phyloP scores from a whole-genome alignment of 2,113 vertebrate species.

The Carettochelys insculpta region DNA sequence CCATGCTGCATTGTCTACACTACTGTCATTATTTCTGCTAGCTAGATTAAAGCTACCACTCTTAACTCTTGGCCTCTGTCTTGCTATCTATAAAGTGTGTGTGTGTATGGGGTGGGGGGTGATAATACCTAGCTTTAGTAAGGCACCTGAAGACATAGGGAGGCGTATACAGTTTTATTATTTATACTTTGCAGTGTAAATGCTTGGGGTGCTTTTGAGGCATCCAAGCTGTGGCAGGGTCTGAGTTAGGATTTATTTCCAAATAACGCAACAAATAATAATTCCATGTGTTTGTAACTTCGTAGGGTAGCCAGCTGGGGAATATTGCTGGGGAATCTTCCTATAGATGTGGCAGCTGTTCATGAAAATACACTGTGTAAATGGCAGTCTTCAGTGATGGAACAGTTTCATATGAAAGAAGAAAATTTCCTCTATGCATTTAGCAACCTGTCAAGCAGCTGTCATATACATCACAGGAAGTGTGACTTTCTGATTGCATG shows the following conservation, averaged over 20 bases:
- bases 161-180: not conserved
- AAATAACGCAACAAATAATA: not conserved
- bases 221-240: not conserved
- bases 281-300: not conserved
- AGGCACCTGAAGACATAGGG: not conserved
- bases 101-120: not conserved
- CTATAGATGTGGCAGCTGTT: not conserved
- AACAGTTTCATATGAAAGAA: not conserved
- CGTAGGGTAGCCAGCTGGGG: not conserved
- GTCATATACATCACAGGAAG: not conserved
- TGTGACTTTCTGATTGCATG: not conserved
- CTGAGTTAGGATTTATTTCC: not conserved
- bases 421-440: not conserved
- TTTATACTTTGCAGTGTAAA: not conserved
- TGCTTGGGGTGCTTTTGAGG: not conserved
- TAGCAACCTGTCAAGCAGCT: no score
- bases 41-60: no score
- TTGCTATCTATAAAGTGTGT: not conserved
- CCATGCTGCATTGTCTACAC: no score
- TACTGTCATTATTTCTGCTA: no score
- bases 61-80: not conserved
- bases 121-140: not conserved
- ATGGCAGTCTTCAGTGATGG: not conserved
- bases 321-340: not conserved
- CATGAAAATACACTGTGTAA: not conserved